Conservation (phyloP, 2,888 invertebrate genomes). For the Myopa tessellatipennis region DNA sequence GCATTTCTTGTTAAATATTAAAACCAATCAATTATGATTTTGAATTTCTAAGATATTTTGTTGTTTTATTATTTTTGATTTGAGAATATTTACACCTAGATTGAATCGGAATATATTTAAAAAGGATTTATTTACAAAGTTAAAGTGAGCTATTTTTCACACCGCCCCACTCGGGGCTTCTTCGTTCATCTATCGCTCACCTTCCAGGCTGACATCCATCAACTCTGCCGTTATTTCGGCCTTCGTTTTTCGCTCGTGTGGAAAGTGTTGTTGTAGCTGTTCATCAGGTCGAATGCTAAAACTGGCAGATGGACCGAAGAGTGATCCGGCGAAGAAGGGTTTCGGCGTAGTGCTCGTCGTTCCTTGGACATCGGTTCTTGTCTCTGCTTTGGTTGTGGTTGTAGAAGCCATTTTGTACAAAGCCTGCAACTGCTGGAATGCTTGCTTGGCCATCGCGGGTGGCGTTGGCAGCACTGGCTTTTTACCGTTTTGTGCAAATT, state of each 20-base stretch:
- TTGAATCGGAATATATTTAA: not conserved
- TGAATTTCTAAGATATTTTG: too few species aligned
- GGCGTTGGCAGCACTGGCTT: constrained; percentile 66
- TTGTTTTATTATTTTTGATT: too few species aligned
- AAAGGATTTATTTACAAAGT: constrained; percentile 38
- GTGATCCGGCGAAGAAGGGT: constrained; percentile 34
- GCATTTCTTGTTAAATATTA: too few species aligned
- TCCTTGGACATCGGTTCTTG: constrained; percentile 25
- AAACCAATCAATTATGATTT: too few species aligned
- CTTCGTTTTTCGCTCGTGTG: constrained; percentile 60
- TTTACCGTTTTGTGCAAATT: not conserved
- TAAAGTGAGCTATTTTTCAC: constrained; percentile 15
- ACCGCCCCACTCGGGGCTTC: constrained; percentile 6
- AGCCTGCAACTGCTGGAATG: constrained; percentile 63
- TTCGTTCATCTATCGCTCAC: not conserved
- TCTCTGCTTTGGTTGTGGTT: constrained; percentile 31
- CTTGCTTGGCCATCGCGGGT: constrained; percentile 67
- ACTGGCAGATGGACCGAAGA: constrained; percentile 11
- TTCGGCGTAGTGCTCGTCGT: constrained; percentile 27
- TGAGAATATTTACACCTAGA: constrained; percentile 4
- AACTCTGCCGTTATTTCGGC: constrained; percentile 72
- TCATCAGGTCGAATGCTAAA: constrained; percentile 49
- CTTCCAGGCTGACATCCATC: constrained; percentile 72
- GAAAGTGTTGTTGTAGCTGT: constrained; percentile 42
- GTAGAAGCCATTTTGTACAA: constrained; percentile 64